Evolutionary conservation across 1,140 invertebrate species (phyloP).

Genomic region (Venturia canescens): DNA sequence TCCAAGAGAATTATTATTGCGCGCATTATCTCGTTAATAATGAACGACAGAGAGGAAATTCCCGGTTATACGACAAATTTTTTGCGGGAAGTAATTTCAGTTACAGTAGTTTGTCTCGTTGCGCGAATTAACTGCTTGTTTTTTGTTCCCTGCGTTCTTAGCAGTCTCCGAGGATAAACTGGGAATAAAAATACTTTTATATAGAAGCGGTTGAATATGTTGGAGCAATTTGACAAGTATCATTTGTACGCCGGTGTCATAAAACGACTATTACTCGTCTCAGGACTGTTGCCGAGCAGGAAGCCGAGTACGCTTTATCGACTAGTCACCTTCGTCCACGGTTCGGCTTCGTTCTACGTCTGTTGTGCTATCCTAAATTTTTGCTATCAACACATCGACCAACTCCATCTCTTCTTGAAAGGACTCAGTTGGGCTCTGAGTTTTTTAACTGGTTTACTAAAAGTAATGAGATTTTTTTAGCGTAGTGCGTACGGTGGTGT

Average conservation of each 20-base stretch:
- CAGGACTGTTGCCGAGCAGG: conserved; percentile 23
- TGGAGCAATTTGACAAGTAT: conserved; percentile 30
- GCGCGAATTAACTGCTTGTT: not conserved
- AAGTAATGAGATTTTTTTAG: conserved; percentile 42
- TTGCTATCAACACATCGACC: conserved; percentile 34
- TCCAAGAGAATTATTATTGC: no score
- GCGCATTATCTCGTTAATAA: no score
- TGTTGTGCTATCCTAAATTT: conserved; percentile 35
- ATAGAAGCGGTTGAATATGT: no score
- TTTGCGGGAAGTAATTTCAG: no score
- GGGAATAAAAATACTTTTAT: no score
- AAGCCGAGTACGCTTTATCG: conserved; percentile 20
- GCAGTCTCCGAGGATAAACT: not conserved
- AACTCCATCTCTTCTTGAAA: conserved; percentile 50
- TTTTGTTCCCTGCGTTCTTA: not conserved
- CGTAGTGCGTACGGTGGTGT: not conserved
- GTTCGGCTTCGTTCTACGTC: not conserved
- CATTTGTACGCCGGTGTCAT: conserved; percentile 15
- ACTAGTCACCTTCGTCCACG: not conserved
- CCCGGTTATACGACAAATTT: no score
- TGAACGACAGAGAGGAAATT: no score
- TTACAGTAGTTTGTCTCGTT: no score
- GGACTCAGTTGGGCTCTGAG: conserved; percentile 53
- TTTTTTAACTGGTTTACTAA: conserved; percentile 48
- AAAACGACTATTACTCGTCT: conserved; percentile 14